Percentiles rank a stretch among this genome's conserved stretches.
These are phyloP conservation scores for Periophthalmus magnuspinnatus DNA, from an alignment of 2,797 vertebrate species.

Conservation along the genomic window DNA sequence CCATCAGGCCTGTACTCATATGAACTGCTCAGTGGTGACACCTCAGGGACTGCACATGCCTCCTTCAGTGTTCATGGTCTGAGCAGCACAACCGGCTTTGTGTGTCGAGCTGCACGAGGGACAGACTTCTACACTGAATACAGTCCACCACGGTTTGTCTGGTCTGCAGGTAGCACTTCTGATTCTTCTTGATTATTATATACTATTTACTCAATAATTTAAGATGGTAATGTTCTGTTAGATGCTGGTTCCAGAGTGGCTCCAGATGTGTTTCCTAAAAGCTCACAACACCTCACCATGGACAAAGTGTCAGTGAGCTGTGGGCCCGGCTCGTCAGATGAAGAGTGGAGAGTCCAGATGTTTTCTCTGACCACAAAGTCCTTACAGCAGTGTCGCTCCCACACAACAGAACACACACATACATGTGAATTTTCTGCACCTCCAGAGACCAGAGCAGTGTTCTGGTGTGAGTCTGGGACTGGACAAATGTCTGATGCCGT, in stretches of 20 bases:
- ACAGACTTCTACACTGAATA: not conserved
- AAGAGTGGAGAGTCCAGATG: too few species aligned
- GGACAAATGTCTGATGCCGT: not conserved
- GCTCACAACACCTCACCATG: too few species aligned
- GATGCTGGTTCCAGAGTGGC: too few species aligned
- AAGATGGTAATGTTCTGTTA: too few species aligned
- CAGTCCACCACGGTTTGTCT: not conserved
- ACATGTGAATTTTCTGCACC: not conserved
- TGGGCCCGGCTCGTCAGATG: too few species aligned
- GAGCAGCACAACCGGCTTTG: not conserved
- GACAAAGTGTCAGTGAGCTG: too few species aligned
- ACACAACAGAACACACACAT: not conserved
- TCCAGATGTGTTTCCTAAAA: too few species aligned
- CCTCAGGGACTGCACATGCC: not conserved
- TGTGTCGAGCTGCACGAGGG: slow-evolving; percentile 4
- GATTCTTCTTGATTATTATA: not conserved
- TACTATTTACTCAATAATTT: too few species aligned
- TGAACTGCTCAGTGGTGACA: not conserved
- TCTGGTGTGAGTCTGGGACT: not conserved
- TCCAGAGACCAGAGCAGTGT: not conserved
- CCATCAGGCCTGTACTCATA: not conserved
- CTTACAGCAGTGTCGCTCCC: too few species aligned
- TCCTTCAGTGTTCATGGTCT: not conserved
- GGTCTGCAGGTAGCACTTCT: slow-evolving; percentile 1
- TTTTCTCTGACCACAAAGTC: too few species aligned